Conservation (phyloP, 2,888 invertebrate genomes). For the Leucania comma region DNA sequence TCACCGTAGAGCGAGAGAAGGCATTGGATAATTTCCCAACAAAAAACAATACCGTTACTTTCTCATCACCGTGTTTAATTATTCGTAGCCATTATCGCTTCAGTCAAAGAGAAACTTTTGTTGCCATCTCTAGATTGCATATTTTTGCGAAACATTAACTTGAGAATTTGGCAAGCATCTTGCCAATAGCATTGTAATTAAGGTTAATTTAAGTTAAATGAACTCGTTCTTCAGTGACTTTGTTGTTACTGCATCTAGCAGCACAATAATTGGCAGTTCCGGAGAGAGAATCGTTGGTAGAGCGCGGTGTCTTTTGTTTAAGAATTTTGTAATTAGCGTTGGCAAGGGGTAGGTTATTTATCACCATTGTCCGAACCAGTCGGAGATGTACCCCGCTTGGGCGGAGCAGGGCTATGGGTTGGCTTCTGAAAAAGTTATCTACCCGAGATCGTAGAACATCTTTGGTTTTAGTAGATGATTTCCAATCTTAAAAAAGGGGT, state of each 20-base stretch:
- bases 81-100: slow-evolving; percentile 19
- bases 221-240: slow-evolving; percentile 46
- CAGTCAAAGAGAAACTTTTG: slow-evolving; percentile 45
- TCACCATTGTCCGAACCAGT: background rate
- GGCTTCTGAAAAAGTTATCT: no score
- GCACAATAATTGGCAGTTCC: slow-evolving; percentile 45
- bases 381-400: no score
- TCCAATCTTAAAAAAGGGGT: no score
- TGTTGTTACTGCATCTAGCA: slow-evolving; percentile 42
- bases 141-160: slow-evolving; percentile 53
- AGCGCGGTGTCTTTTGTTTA: slow-evolving; percentile 35
- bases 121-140: slow-evolving; percentile 33
- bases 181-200: slow-evolving; percentile 53
- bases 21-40: no score
- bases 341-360: background rate
- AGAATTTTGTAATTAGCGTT: slow-evolving; percentile 53
- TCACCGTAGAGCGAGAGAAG: no score
- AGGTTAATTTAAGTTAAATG: slow-evolving; percentile 61
- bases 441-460: no score
- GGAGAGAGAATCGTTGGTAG: slow-evolving; percentile 29
- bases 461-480: no score
- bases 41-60: background rate
- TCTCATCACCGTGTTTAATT: slow-evolving; percentile 18
- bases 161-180: slow-evolving; percentile 59
- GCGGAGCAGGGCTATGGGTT: no score